These are phyloP conservation scores for Nylanderia fulva DNA, from an alignment of 1,140 invertebrate genomes.

Conservation along the genomic window DNA sequence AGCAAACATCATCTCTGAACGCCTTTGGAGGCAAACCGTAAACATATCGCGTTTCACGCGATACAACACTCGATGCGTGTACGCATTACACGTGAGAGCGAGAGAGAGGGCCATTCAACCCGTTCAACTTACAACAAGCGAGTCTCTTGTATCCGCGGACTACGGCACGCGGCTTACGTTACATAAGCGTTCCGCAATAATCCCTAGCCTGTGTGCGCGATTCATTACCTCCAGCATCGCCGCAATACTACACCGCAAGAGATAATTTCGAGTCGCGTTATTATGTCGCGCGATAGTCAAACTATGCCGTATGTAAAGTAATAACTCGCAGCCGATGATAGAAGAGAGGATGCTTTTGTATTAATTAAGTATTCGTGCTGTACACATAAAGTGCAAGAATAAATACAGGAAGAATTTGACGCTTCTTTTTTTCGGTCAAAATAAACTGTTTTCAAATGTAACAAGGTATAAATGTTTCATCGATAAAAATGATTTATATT, in stretches of 20 bases:
- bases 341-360: constrained; percentile 4
- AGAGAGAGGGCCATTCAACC: constrained; percentile 34
- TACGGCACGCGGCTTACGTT: constrained; percentile 45
- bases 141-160: constrained; percentile 52
- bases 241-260: constrained; percentile 52
- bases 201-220: constrained; percentile 50
- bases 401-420: neutral
- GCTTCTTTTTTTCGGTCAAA: neutral
- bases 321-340: constrained; percentile 43
- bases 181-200: constrained; percentile 61
- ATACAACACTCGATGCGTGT: constrained; percentile 43
- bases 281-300: constrained; percentile 55
- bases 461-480: neutral
- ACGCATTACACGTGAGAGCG: constrained; percentile 41
- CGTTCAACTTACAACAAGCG: constrained; percentile 54
- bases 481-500: constrained; percentile 33
- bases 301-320: constrained; percentile 44
- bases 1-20: constrained; percentile 64
- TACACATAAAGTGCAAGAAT: neutral
- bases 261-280: constrained; percentile 55
- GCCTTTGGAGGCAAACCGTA: constrained; percentile 51
- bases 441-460: neutral
- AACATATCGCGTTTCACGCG: constrained; percentile 67
- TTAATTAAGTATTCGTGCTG: neutral
- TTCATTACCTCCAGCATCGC: constrained; percentile 57